phyloP scores from a whole-genome alignment of 2,797 vertebrate species.

The Anniella stebbinsi region DNA sequence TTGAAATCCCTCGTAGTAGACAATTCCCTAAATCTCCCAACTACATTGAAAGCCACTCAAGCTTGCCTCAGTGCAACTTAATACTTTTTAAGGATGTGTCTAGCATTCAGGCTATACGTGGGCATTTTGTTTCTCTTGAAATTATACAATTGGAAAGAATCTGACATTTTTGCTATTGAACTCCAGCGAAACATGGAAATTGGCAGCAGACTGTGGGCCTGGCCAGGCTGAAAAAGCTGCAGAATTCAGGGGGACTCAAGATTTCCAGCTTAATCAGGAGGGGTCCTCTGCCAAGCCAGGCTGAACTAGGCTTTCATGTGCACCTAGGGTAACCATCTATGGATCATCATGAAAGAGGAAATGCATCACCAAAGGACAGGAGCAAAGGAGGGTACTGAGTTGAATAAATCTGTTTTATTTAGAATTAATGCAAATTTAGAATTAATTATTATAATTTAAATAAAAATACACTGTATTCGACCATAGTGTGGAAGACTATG shows the following conservation, averaged over 20 bases:
- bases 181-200: background rate
- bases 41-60: conserved; percentile 10
- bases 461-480: too few species aligned
- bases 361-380: too few species aligned
- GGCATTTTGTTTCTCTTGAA: background rate
- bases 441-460: too few species aligned
- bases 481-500: too few species aligned
- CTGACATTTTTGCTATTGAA: background rate
- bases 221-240: background rate
- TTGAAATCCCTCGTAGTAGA: background rate
- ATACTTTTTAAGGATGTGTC: conserved; percentile 3
- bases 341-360: too few species aligned
- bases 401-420: too few species aligned
- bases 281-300: background rate
- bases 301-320: background rate
- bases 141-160: background rate
- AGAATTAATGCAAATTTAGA: too few species aligned
- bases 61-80: conserved; percentile 11
- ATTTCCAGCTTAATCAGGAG: background rate
- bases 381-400: too few species aligned
- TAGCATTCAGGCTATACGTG: background rate
- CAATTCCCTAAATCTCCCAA: conserved; percentile 26
- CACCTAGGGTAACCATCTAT: too few species aligned
- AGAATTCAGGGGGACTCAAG: background rate
- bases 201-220: background rate